Conservation (phyloP, 2,888 invertebrate species). For the Branchellion lobata region DNA sequence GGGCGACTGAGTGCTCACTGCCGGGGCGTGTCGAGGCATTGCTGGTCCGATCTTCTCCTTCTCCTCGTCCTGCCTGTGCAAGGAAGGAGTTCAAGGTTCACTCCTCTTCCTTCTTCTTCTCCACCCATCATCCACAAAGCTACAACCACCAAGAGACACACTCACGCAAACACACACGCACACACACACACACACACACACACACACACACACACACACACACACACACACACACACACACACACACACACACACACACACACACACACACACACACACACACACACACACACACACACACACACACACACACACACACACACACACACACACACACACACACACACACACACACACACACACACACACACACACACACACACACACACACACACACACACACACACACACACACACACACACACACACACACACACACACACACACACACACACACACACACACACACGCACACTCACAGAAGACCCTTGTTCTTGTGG, state of each 20-base stretch:
- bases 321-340: constrained; percentile 17
- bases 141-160: no score
- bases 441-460: constrained; percentile 1
- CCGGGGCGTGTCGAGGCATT: constrained; percentile 54
- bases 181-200: constrained; percentile 23
- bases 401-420: no score
- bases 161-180: constrained; percentile 16
- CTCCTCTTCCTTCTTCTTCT: no score
- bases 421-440: not conserved
- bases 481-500: constrained; percentile 77
- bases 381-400: no score
- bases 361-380: no score
- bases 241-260: constrained; percentile 9
- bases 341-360: constrained; percentile 12
- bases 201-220: constrained; percentile 30
- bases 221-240: constrained; percentile 19
- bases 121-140: no score
- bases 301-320: not conserved
- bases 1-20: constrained; percentile 54
- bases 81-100: not conserved
- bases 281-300: constrained; percentile 30
- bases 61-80: constrained; percentile 78
- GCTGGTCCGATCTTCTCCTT: constrained; percentile 93
- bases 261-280: not conserved
- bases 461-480: constrained; percentile 62